These are phyloP conservation scores for Rotaria macrura DNA, from an alignment of 2,888 invertebrate genomes.

Conservation along the genomic window DNA sequence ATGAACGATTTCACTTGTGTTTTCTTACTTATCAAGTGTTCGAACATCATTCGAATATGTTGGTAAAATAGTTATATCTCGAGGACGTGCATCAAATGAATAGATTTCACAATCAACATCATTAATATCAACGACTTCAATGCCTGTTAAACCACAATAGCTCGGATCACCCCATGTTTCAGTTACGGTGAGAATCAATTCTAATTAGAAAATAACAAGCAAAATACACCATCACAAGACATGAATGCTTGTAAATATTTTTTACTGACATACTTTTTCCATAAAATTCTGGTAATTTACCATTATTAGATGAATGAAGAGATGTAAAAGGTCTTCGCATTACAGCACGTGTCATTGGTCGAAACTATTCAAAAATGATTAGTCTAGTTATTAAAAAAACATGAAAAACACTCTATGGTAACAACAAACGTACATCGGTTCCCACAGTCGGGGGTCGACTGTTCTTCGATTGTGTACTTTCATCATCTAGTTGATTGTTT, in stretches of 20 bases:
- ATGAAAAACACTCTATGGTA: too few relatives aligned
- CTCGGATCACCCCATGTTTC: conserved; percentile 70
- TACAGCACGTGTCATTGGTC: background rate
- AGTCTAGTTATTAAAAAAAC: background rate
- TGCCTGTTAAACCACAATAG: conserved; percentile 70
- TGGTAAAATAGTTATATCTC: conserved; percentile 42
- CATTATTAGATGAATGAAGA: background rate
- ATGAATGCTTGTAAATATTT: too few relatives aligned
- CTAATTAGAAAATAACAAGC: background rate
- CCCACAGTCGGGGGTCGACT: background rate
- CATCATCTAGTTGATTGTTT: background rate
- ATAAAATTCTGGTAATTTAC: background rate
- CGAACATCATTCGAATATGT: conserved; percentile 47
- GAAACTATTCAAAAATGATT: background rate
- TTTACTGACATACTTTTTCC: background rate
- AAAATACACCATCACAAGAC: background rate
- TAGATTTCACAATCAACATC: conserved; percentile 39
- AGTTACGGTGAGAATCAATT: background rate
- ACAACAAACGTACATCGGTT: background rate
- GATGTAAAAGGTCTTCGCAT: background rate
- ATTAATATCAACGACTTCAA: conserved; percentile 62
- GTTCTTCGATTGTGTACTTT: background rate
- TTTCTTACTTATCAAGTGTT: conserved; percentile 39
- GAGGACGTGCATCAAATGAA: conserved; percentile 52
- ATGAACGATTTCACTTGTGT: too few relatives aligned